phyloP scores from a whole-genome alignment of 2,797 vertebrate species.

The Discoglossus pictus region DNA sequence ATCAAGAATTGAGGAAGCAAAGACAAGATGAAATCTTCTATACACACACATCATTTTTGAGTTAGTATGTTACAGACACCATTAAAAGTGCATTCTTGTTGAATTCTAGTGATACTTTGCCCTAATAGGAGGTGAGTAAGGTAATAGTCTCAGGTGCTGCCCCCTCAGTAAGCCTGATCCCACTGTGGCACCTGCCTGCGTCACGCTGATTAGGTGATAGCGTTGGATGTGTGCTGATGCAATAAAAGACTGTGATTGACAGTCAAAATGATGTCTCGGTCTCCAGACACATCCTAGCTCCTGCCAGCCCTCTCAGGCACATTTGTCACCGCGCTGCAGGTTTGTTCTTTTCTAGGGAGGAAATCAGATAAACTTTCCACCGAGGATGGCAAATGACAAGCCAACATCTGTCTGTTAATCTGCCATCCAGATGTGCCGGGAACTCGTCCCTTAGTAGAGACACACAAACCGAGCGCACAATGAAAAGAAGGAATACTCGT shows the following conservation, averaged over 20 bases:
- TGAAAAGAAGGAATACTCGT: no score
- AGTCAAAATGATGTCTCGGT: constrained; percentile 6
- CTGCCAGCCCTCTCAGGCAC: constrained; percentile 8
- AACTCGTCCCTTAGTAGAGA: neutral
- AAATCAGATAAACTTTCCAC: constrained; percentile 36
- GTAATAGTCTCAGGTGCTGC: neutral
- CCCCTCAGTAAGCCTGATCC: neutral
- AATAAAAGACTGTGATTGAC: constrained; percentile 21
- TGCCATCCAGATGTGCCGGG: constrained; percentile 43
- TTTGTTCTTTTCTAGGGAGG: constrained; percentile 23
- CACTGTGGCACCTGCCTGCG: constrained; percentile 6
- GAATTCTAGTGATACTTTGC: no score
- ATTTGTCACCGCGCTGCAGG: constrained; percentile 21
- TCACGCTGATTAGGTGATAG: constrained; percentile 11
- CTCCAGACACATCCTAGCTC: neutral
- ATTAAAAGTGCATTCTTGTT: no score
- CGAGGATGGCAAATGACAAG: constrained; percentile 32
- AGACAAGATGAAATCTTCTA: no score
- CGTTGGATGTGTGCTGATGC: constrained; percentile 26
- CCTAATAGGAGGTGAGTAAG: no score
- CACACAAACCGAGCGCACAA: neutral
- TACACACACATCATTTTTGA: no score
- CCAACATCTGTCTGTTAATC: constrained; percentile 44
- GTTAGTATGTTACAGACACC: no score
- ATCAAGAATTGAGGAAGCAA: no score